Percentiles rank a stretch among this genome's conserved stretches.
phyloP scores from a whole-genome alignment of 2,113 vertebrate genomes.

The Mormyrus lacerda region DNA sequence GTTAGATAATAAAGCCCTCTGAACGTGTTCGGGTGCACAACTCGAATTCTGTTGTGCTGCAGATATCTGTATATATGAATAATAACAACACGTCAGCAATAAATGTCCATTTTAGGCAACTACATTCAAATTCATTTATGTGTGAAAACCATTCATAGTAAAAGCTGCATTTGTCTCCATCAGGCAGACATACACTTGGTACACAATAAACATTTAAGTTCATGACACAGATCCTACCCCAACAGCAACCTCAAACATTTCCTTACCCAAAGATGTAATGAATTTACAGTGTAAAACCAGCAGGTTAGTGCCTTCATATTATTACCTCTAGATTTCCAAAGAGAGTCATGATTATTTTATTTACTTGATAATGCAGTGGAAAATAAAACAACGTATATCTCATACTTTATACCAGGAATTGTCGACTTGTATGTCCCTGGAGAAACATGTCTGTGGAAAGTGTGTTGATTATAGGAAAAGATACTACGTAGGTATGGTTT shows the following conservation, averaged over 20 bases:
- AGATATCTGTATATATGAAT: slow-evolving; percentile 64
- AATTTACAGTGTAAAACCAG: neutral
- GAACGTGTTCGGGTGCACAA: slow-evolving; percentile 72
- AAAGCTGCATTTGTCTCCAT: neutral
- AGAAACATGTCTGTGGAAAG: neutral
- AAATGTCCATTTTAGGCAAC: neutral
- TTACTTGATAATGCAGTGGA: neutral
- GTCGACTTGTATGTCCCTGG: neutral
- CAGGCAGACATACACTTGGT: neutral
- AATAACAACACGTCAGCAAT: neutral
- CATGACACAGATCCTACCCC: neutral
- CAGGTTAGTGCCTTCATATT: neutral
- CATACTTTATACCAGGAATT: neutral
- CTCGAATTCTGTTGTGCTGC: slow-evolving; percentile 78
- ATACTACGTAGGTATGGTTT: neutral
- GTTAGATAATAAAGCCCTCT: slow-evolving; percentile 78
- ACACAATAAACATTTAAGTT: neutral
- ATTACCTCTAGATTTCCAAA: neutral
- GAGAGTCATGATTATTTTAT: neutral
- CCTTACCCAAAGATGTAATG: neutral
- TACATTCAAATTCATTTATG: neutral
- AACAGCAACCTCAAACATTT: neutral
- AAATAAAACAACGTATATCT: neutral
- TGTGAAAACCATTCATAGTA: neutral
- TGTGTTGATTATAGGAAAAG: neutral